A percentile compares a stretch with the other conserved stretches of the same genome.
Conservation (phyloP, 2,797 vertebrate species). For the Arvicola amphibius region DNA sequence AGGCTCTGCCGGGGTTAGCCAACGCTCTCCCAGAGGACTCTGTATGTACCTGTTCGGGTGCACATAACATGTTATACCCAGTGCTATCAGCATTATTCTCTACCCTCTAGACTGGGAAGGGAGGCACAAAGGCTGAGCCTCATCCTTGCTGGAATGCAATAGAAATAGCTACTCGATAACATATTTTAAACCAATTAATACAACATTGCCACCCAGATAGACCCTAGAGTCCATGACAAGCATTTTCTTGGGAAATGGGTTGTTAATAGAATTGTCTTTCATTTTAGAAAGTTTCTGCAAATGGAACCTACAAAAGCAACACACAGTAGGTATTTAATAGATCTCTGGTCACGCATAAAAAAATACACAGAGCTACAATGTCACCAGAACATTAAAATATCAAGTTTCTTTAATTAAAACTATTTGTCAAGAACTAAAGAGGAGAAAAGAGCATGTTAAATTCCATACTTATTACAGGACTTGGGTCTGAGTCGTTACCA, state of each 20-base stretch:
- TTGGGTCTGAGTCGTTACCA: not conserved
- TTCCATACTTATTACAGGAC: not conserved
- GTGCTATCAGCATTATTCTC: rapidly evolving
- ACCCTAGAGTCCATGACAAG: not conserved
- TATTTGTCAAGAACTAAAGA: not conserved
- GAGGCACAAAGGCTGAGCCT: not conserved
- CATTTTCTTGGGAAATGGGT: not conserved
- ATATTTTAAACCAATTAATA: not conserved
- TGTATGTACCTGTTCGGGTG: not conserved
- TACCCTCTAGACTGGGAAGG: not conserved
- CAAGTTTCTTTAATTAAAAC: not conserved
- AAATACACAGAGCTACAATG: not conserved
- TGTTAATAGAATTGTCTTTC: not conserved
- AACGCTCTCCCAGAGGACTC: not conserved
- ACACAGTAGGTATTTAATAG: slow-evolving; percentile 3
- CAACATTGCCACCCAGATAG: not conserved
- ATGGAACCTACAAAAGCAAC: not conserved
- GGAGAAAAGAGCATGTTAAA: not conserved
- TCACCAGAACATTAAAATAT: not conserved
- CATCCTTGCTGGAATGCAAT: not conserved
- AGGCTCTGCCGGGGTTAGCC: not conserved
- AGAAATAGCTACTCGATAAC: not conserved
- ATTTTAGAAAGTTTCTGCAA: not conserved
- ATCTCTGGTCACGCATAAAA: not conserved
- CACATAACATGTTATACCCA: not conserved